Conservation (phyloP, 2,113 vertebrate species). For the Thunnus thynnus region DNA sequence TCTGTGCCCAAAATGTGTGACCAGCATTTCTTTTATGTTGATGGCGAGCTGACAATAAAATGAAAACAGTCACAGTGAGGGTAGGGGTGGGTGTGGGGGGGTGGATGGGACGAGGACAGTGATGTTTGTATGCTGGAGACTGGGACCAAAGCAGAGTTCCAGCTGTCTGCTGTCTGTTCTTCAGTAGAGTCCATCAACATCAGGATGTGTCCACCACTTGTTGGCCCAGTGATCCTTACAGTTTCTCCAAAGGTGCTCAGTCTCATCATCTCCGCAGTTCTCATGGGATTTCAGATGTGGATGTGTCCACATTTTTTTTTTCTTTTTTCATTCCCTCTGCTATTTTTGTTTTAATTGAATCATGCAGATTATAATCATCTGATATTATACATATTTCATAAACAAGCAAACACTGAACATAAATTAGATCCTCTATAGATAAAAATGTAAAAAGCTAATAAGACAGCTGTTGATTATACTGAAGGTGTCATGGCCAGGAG, state of each 20-base stretch:
- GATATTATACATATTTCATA: conserved; percentile 81
- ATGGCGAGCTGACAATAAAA: conserved; percentile 31
- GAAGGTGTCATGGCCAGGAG: conserved; percentile 60
- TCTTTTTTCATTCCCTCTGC: conserved; percentile 58
- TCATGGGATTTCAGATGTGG: conserved; percentile 7
- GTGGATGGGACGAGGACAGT: conserved; percentile 23
- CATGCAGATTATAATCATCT: conserved; percentile 84
- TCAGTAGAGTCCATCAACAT: conserved; percentile 31
- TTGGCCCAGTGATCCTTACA: background rate
- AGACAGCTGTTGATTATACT: conserved; percentile 78
- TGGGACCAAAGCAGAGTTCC: conserved; percentile 33
- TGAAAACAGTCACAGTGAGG: conserved; percentile 24
- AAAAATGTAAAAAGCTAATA: conserved; percentile 85
- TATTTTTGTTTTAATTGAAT: conserved; percentile 62
- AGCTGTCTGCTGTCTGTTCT: conserved; percentile 28
- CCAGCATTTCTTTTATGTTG: conserved; percentile 33
- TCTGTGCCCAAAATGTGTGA: conserved; percentile 41
- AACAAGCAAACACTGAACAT: conserved; percentile 85
- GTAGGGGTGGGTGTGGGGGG: too few species aligned
- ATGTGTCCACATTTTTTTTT: background rate
- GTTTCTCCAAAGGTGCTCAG: background rate
- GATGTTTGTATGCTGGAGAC: conserved; percentile 31
- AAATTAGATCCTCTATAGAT: conserved; percentile 81
- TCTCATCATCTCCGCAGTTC: conserved; percentile 17
- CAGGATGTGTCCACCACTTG: background rate